phyloP scores from a whole-genome alignment of 1,140 invertebrate genomes.

The Argopecten irradians region DNA sequence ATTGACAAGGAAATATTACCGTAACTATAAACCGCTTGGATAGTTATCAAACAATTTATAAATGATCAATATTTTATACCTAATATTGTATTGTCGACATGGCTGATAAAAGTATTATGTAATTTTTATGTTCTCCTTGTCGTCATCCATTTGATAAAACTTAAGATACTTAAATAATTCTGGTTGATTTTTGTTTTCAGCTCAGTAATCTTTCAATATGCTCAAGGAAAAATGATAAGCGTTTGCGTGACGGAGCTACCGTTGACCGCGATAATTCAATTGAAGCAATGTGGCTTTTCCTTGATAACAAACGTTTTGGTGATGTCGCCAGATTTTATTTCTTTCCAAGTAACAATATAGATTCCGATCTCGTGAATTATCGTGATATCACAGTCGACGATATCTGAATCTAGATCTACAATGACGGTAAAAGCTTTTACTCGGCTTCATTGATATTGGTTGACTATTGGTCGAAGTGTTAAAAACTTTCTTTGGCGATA shows the following conservation, averaged over 20 bases:
- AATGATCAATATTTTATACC: not conserved
- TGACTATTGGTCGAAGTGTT: not conserved
- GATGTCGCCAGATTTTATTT: constrained; percentile 17
- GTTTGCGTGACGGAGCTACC: not conserved
- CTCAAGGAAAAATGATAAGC: not conserved
- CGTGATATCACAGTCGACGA: constrained; percentile 5
- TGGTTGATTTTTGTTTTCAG: not conserved
- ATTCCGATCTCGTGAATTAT: constrained; percentile 16
- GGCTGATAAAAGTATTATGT: constrained; percentile 11
- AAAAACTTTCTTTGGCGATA: constrained; percentile 8
- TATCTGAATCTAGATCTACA: constrained; percentile 12
- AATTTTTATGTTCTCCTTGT: not conserved
- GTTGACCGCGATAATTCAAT: constrained; percentile 2
- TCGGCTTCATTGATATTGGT: not conserved
- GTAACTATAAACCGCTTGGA: not conserved
- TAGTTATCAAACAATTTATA: not conserved
- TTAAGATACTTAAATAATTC: constrained; percentile 23
- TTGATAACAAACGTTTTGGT: constrained; percentile 18
- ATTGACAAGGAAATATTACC: not conserved
- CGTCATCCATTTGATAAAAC: not conserved
- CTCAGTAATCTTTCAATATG: not conserved
- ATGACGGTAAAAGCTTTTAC: constrained; percentile 9
- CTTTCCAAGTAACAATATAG: constrained; percentile 11
- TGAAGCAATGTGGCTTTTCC: not conserved
- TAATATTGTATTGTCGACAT: not conserved